A percentile compares a stretch with the other conserved stretches of the same genome.
phyloP scores from a whole-genome alignment of 2,113 vertebrate species.

The Oplegnathus fasciatus region DNA sequence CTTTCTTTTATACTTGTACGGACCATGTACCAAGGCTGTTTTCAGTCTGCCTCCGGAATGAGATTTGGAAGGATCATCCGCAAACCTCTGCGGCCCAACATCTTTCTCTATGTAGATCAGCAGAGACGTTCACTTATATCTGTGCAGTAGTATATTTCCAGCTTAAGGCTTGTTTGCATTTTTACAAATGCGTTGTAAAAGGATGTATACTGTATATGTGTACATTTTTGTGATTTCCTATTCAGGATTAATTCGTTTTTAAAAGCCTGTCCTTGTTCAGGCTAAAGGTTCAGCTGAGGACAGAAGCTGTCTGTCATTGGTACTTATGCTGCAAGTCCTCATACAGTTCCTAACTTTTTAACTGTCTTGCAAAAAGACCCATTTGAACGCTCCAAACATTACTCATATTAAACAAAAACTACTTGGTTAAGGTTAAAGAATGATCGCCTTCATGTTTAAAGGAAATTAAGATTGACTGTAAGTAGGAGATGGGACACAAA shows the following conservation, averaged over 20 bases:
- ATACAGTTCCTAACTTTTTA: background rate
- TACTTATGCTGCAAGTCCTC: background rate
- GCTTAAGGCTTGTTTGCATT: no score
- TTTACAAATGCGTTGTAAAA: no score
- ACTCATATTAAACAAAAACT: background rate
- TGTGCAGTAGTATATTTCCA: no score
- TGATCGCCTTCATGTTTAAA: background rate
- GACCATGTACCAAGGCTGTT: no score
- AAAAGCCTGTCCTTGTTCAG: background rate
- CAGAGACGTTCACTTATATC: background rate
- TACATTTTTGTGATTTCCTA: background rate
- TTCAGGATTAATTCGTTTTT: background rate
- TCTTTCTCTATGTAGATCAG: background rate
- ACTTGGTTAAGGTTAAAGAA: background rate
- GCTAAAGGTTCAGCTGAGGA: background rate
- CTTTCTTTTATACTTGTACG: background rate
- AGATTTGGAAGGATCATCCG: background rate
- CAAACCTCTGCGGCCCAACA: background rate
- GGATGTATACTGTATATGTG: no score
- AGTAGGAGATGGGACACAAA: background rate
- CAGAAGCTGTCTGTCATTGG: no score
- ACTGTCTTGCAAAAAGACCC: background rate
- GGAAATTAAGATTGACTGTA: background rate
- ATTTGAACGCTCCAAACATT: no score
- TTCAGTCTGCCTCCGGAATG: no score